Conservation (phyloP, 2,888 invertebrate species). For the Nipponacmea schrenckii region DNA sequence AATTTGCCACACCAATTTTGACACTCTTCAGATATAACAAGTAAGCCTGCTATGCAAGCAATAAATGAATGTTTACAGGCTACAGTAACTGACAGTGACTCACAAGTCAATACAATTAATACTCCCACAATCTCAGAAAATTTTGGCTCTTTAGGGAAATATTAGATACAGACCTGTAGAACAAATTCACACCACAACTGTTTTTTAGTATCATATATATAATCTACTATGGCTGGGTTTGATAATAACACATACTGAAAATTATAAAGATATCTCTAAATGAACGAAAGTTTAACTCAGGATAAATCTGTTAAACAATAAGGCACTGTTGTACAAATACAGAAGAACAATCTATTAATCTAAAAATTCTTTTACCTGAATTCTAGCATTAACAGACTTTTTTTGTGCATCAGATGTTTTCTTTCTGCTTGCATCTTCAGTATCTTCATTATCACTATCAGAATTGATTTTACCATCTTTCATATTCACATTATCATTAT, state of each 20-base stretch:
- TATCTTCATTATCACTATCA: slow-evolving; percentile 27
- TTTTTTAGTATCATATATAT: slow-evolving; percentile 81
- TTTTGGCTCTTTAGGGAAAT: neutral
- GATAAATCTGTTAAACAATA: too few relatives aligned
- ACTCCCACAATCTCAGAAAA: too few relatives aligned
- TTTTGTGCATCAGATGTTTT: neutral
- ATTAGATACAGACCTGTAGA: slow-evolving; percentile 70
- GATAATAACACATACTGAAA: neutral
- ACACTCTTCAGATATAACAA: too few relatives aligned
- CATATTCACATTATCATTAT: slow-evolving; percentile 57
- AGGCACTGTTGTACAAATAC: too few relatives aligned
- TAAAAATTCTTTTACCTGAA: slow-evolving; percentile 1
- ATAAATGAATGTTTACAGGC: too few relatives aligned
- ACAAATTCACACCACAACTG: slow-evolving; percentile 87
- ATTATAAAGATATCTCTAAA: neutral
- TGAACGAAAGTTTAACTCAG: too few relatives aligned
- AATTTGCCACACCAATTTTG: too few relatives aligned
- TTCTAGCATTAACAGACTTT: slow-evolving; percentile 17
- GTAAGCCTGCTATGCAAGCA: too few relatives aligned
- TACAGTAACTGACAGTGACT: too few relatives aligned
- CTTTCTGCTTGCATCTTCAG: slow-evolving; percentile 15
- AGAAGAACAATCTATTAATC: too few relatives aligned
- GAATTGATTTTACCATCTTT: slow-evolving; percentile 18
- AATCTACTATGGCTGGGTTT: slow-evolving; percentile 66
- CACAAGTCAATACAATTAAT: too few relatives aligned